A percentile compares a stretch with the other conserved stretches of the same genome.
Conservation (phyloP, 1,140 invertebrate species). For the Euwallacea similis region DNA sequence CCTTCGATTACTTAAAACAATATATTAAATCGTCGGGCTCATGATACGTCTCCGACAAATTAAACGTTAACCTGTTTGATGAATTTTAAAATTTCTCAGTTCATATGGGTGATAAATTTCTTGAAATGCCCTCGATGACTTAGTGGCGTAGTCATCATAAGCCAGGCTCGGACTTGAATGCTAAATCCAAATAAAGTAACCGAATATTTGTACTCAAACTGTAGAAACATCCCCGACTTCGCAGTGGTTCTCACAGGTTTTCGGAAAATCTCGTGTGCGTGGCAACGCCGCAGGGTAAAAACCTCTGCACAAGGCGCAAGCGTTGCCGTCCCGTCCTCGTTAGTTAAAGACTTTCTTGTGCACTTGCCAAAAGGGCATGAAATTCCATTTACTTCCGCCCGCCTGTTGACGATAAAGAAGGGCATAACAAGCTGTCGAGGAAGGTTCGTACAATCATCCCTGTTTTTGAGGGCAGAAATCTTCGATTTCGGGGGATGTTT, state of each 20-base stretch:
- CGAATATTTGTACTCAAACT: no score
- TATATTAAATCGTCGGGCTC: conserved; percentile 1
- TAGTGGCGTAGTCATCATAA: not conserved
- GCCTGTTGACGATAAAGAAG: not conserved
- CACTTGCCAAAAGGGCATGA: conserved; percentile 25
- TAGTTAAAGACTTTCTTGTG: conserved; percentile 20
- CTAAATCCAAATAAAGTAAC: no score
- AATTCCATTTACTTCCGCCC: conserved; percentile 27
- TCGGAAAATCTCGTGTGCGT: not conserved
- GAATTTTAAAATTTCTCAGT: conserved; percentile 3
- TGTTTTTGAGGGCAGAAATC: not conserved
- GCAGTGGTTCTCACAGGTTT: no score
- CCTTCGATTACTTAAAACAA: conserved; percentile 7
- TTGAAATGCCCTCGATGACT: conserved; percentile 1
- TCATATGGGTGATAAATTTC: conserved; percentile 3
- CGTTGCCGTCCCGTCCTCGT: conserved; percentile 12
- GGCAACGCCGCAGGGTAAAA: conserved; percentile 29
- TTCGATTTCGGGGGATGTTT: no score
- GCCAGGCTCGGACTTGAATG: no score
- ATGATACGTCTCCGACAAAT: conserved; percentile 3
- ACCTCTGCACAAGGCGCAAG: conserved; percentile 19
- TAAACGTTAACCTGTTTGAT: conserved; percentile 4
- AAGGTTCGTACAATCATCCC: conserved; percentile 12
- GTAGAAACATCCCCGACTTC: no score
- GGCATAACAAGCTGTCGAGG: conserved; percentile 9